Base-by-base conservation (phyloP, 2,888 invertebrate species). In the Cyaniris semiargus region DNA sequence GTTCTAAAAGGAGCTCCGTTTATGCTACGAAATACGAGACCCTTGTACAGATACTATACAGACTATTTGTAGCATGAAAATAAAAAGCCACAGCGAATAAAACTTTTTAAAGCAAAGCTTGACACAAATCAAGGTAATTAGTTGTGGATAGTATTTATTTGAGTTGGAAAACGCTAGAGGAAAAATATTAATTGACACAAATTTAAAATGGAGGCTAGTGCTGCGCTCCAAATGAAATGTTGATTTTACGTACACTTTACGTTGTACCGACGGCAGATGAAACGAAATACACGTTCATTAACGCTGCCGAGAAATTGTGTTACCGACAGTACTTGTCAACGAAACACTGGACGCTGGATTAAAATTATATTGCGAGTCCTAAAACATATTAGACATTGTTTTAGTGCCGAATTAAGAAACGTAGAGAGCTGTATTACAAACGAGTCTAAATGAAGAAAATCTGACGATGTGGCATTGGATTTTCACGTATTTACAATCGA, bases 251-350 rank as follows among this genome's bases (percentile, higher is more conserved):
- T 85, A 84, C 80, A 76, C 78, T 44, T 70, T 66, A 78, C 70
- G 78, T 76, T 53, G 76, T 76, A 71, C 70, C 48, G 86, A 84
- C 88, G 88, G 87, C 87, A 88, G 89, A 90, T 88, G 91, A 91
- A 92, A 92, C 91, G 91, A 93, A 92, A 92, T 93, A 90, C 88
- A 90, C 89, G 89, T 92, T 93, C 92, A 91, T 92, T 92, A 92
- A 90, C 86, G 89, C 87, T 86, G 85, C 87, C 86, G 86, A 85
- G 86, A 90, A 91, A 92, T 92, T 88, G 90, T 89, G 91, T 92
- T 91, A 90, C 88, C 86, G 86, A 85, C 86, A 82, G 88, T 85
- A 87, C 88, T 90, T 90, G 90, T 90, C 90, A 91, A 91, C 91
- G 85, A 88, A 66, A 66, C 66, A 76, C 66, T 66, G 76, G 60